A percentile compares a stretch with the other conserved stretches of the same genome.
phyloP scores from a whole-genome alignment of 1,140 invertebrate species.

The Papilio aristodemus region DNA sequence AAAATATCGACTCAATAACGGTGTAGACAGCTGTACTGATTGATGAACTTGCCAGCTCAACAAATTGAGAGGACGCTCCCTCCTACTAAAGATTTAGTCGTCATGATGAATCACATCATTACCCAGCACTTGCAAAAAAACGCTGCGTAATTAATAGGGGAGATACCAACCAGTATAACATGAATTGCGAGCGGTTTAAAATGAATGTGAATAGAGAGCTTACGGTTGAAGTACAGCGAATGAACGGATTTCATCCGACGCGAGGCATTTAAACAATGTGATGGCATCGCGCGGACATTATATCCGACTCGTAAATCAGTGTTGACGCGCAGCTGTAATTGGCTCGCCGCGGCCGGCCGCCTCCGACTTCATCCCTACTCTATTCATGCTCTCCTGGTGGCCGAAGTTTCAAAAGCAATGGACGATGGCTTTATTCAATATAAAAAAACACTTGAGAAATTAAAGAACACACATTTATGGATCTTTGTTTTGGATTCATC shows the following conservation, averaged over 20 bases:
- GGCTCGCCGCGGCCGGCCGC: slow-evolving; percentile 57
- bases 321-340: slow-evolving; percentile 73
- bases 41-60: slow-evolving; percentile 35
- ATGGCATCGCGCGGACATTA: slow-evolving; percentile 65
- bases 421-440: no score
- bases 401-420: slow-evolving; percentile 48
- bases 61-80: slow-evolving; percentile 27
- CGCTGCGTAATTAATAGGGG: slow-evolving; percentile 26
- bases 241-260: slow-evolving; percentile 53
- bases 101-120: slow-evolving; percentile 28
- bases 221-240: slow-evolving; percentile 6
- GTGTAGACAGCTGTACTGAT: slow-evolving; percentile 35
- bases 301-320: slow-evolving; percentile 77
- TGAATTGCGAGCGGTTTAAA: slow-evolving; percentile 14
- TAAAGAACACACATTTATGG: no score
- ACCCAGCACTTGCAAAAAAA: slow-evolving; percentile 1
- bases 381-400: slow-evolving; percentile 67
- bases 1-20: slow-evolving; percentile 27
- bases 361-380: slow-evolving; percentile 57
- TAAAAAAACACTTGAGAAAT: no score
- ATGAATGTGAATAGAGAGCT: slow-evolving; percentile 22
- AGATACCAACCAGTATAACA: background rate
- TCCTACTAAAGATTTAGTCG: slow-evolving; percentile 24
- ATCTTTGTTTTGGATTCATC: no score
- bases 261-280: slow-evolving; percentile 72